Percentiles rank a stretch among this genome's conserved stretches.
Conservation (phyloP, 2,113 vertebrate genomes). For the Balaenoptera acutorostrata region DNA sequence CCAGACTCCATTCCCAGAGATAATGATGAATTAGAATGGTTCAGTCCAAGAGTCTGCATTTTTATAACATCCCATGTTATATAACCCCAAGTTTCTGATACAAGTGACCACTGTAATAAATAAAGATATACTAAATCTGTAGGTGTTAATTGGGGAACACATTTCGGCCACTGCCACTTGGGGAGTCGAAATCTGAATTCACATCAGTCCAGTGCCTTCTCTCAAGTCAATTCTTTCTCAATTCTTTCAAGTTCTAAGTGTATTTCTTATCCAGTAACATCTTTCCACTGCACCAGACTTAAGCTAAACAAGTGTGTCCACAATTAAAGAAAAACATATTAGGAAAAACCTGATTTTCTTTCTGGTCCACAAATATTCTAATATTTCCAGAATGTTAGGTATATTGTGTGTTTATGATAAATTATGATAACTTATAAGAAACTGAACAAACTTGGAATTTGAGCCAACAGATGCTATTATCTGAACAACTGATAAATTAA, state of each 20-base stretch:
- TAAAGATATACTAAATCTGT: background rate
- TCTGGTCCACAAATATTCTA: background rate
- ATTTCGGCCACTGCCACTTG: background rate
- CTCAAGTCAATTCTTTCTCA: background rate
- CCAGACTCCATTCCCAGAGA: background rate
- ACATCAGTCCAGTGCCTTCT: background rate
- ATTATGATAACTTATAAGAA: background rate
- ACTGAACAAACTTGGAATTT: background rate
- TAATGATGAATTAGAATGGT: background rate
- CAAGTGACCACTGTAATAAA: background rate
- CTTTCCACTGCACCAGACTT: background rate
- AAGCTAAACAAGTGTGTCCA: background rate
- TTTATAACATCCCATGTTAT: background rate
- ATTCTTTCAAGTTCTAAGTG: background rate
- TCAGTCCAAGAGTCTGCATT: background rate
- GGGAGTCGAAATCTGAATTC: background rate
- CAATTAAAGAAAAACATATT: background rate
- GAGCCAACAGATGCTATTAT: background rate
- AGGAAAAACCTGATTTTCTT: background rate
- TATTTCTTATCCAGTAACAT: background rate
- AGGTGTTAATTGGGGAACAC: background rate
- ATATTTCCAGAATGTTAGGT: background rate
- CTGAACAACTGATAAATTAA: background rate
- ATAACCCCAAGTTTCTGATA: background rate
- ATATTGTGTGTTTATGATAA: background rate